A percentile compares a stretch with the other conserved stretches of the same genome.
phyloP scores from a whole-genome alignment of 2,797 vertebrate genomes.

The Crenichthys baileyi region DNA sequence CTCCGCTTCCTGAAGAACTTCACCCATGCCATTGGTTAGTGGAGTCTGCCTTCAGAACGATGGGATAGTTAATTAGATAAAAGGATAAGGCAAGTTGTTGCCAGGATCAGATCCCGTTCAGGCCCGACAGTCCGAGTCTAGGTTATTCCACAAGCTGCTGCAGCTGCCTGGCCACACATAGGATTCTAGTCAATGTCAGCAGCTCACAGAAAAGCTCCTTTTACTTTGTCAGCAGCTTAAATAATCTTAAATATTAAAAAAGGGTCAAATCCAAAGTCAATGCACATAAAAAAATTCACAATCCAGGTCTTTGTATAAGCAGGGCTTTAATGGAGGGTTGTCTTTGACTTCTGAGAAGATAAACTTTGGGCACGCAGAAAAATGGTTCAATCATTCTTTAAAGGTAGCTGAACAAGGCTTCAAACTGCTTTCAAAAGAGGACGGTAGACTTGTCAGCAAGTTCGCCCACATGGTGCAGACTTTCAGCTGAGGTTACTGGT shows the following conservation, averaged over 20 bases:
- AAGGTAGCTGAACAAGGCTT: constrained; percentile 12
- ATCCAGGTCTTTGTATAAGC: constrained; percentile 50
- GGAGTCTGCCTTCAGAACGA: constrained; percentile 56
- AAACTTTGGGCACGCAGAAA: constrained; percentile 14
- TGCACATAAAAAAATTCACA: constrained; percentile 35
- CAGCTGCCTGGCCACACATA: constrained; percentile 69
- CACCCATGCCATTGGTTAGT: constrained; percentile 93
- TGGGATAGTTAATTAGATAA: constrained; percentile 30
- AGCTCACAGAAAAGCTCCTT: constrained; percentile 36
- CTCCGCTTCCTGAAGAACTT: constrained; percentile 92
- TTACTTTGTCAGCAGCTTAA: background rate
- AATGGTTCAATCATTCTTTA: constrained; percentile 43
- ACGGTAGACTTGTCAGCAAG: background rate
- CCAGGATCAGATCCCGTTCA: constrained; percentile 30
- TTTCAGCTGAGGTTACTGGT: constrained; percentile 39
- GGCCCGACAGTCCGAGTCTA: constrained; percentile 55
- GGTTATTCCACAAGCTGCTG: constrained; percentile 72
- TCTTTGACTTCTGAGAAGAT: constrained; percentile 30
- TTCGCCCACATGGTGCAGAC: constrained; percentile 37
- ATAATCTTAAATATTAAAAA: constrained; percentile 7
- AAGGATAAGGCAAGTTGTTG: constrained; percentile 17
- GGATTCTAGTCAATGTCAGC: constrained; percentile 59
- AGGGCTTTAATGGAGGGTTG: constrained; percentile 33
- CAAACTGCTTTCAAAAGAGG: constrained; percentile 23
- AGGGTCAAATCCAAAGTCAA: background rate